These are phyloP conservation scores for Neomicropteryx cornuta DNA, from an alignment of 1,140 invertebrate genomes.

Conservation along the genomic window DNA sequence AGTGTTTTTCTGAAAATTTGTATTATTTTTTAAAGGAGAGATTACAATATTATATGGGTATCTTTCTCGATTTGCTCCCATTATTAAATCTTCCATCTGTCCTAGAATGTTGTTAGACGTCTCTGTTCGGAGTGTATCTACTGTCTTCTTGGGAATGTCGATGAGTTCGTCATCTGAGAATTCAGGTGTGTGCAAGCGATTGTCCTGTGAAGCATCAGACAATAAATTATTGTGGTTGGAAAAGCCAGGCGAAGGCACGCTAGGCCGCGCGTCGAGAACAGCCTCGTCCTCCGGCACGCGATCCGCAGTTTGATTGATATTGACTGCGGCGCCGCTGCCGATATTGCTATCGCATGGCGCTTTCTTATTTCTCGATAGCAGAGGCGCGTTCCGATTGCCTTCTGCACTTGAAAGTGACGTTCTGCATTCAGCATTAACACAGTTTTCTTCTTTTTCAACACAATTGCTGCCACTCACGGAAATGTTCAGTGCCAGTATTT, in stretches of 20 bases:
- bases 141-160: conserved; percentile 19
- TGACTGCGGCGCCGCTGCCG: no score
- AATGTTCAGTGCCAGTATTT: no score
- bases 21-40: conserved; percentile 23
- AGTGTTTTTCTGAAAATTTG: conserved; percentile 20
- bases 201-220: conserved; percentile 1
- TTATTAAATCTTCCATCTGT: conserved; percentile 28
- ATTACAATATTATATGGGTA: conserved; percentile 31
- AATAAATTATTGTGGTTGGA: conserved; percentile 2
- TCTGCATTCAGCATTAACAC: no score
- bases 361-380: no score
- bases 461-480: no score
- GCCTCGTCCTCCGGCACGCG: no score
- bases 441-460: no score
- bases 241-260: background rate
- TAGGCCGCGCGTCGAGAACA: no score
- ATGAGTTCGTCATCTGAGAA: conserved; percentile 19
- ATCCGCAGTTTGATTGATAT: no score
- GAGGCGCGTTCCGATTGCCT: no score
- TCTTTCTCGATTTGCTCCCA: conserved; percentile 22
- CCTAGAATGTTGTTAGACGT: conserved; percentile 17
- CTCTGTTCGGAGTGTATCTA: conserved; percentile 13
- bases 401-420: no score
- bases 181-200: conserved; percentile 18
- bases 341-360: no score